phyloP scores from a whole-genome alignment of 2,888 invertebrate genomes.

The Bellardia bayeri region DNA sequence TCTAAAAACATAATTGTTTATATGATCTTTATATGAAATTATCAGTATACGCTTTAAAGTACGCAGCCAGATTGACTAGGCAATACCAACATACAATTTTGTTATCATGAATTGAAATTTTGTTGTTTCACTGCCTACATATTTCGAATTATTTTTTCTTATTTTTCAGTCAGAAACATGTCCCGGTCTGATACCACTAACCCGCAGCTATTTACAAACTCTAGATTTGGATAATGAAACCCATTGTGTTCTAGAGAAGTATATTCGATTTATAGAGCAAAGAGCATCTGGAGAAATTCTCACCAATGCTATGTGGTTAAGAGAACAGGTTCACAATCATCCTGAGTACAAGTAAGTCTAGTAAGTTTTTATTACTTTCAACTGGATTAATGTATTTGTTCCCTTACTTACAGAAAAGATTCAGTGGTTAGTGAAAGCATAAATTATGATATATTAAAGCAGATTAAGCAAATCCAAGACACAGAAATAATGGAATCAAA shows the following conservation, averaged over 20 bases:
- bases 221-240: conserved; percentile 99
- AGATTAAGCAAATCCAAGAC: conserved; percentile 89
- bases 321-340: conserved; percentile 94
- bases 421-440: conserved; percentile 94
- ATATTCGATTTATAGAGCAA: conserved; percentile 95
- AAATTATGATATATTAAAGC: conserved; percentile 94
- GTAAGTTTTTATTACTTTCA: background rate
- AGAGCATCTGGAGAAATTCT: conserved; percentile 94
- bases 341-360: conserved; percentile 92
- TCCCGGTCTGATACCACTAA: conserved; percentile 97
- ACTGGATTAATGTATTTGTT: conserved; percentile 75
- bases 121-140: too few relatives aligned
- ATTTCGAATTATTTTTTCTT: background rate
- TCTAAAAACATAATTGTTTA: too few relatives aligned
- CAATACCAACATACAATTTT: background rate
- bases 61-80: background rate
- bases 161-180: conserved; percentile 89
- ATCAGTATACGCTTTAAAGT: background rate
- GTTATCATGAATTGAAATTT: background rate
- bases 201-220: conserved; percentile 96
- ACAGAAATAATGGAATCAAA: conserved; percentile 88
- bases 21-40: background rate
- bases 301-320: conserved; percentile 98
- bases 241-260: conserved; percentile 98
- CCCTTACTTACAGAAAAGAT: conserved; percentile 87